Conservation (phyloP, 23 tunicate genomes). For the Ascidia mentula region DNA sequence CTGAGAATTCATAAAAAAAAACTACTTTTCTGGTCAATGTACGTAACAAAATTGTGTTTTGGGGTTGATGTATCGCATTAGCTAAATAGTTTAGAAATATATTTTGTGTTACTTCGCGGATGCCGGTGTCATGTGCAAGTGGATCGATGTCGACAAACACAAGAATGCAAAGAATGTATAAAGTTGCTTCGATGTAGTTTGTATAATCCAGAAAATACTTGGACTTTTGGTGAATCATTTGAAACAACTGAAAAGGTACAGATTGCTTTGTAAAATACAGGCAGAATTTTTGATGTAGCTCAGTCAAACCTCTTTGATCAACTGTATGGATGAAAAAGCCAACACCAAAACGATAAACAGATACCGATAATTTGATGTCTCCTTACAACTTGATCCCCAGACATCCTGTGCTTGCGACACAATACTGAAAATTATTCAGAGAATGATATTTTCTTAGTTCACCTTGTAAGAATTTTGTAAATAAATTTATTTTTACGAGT, state of each 20-base stretch:
- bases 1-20: too few species aligned
- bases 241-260: conserved; percentile 25
- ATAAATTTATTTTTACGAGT: too few species aligned
- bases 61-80: too few species aligned
- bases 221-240: conserved; percentile 38
- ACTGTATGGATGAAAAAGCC: conserved; percentile 44
- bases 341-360: conserved; percentile 22
- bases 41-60: too few species aligned
- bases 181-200: conserved; percentile 46
- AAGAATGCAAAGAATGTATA: conserved; percentile 40
- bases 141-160: conserved; percentile 48
- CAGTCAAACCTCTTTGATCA: conserved; percentile 43
- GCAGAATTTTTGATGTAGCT: background rate
- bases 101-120: conserved; percentile 22
- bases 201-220: conserved; percentile 36
- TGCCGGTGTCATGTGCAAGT: conserved; percentile 37
- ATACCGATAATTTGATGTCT: conserved; percentile 9
- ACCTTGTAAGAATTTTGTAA: too few species aligned
- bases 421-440: too few species aligned
- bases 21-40: too few species aligned
- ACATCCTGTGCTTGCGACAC: conserved; percentile 40
- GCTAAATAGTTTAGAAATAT: background rate
- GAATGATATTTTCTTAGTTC: too few species aligned
- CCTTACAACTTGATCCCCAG: conserved; percentile 52
- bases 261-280: background rate